These are phyloP conservation scores for Phalloptychus januarius DNA, from an alignment of 2,797 vertebrate genomes.

Conservation along the genomic window DNA sequence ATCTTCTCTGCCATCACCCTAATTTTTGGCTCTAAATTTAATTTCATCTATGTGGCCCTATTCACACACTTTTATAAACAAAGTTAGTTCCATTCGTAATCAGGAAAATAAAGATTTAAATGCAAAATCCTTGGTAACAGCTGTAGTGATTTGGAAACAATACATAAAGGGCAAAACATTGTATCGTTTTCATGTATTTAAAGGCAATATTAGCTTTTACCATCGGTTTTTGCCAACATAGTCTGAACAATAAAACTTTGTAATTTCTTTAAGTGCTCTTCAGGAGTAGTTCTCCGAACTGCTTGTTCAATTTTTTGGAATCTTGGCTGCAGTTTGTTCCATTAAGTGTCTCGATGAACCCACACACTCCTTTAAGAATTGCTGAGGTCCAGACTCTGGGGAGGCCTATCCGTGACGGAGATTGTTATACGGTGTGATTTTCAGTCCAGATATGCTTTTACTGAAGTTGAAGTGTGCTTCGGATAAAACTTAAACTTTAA, in stretches of 20 bases:
- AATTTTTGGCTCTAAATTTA: neutral
- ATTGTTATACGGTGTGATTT: slow-evolving; percentile 2
- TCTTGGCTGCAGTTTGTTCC: neutral
- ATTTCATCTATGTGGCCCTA: neutral
- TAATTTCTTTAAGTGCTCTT: slow-evolving; percentile 2
- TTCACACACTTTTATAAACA: neutral
- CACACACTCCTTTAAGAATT: slow-evolving; percentile 9
- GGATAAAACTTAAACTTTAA: neutral
- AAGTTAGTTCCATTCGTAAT: neutral
- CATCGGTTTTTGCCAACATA: neutral
- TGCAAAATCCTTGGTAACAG: neutral
- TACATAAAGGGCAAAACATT: neutral
- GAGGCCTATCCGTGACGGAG: slow-evolving; percentile 5
- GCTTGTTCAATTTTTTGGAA: neutral
- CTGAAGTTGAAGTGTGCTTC: neutral
- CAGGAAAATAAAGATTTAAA: neutral
- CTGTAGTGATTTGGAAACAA: neutral
- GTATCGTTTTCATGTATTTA: neutral
- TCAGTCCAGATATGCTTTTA: slow-evolving; percentile 4
- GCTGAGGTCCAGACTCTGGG: neutral
- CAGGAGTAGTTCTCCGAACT: neutral
- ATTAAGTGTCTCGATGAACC: slow-evolving; percentile 6
- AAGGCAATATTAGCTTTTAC: neutral
- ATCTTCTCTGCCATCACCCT: neutral
- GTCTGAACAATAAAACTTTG: neutral